These are phyloP conservation scores for Leptoclinus maculatus DNA, from an alignment of 2,797 vertebrate species.

Conservation along the genomic window DNA sequence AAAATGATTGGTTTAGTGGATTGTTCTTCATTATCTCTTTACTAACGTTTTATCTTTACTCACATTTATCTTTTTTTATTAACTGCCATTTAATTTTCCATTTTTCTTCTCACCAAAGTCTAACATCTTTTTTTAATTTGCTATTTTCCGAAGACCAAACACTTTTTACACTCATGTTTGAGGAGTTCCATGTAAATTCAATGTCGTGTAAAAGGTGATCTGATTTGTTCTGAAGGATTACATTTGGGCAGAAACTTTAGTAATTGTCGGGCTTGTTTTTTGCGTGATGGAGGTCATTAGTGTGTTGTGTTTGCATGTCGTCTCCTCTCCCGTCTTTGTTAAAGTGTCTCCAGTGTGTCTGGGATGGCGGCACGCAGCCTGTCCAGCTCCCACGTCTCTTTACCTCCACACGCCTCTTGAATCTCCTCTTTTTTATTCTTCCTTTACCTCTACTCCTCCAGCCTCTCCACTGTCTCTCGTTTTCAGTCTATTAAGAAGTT, in stretches of 20 bases:
- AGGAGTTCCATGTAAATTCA: neutral
- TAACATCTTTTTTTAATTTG: neutral
- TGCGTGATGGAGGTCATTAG: slow-evolving; percentile 63
- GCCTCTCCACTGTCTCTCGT: neutral
- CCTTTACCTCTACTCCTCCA: neutral
- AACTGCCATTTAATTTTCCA: neutral
- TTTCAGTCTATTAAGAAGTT: too few species aligned
- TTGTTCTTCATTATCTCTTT: neutral
- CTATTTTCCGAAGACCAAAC: accelerated
- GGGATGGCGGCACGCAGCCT: slow-evolving; percentile 54
- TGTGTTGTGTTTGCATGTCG: slow-evolving; percentile 50
- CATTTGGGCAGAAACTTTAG: neutral
- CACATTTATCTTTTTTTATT: neutral
- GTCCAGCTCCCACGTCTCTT: slow-evolving; percentile 41
- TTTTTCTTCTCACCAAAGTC: neutral
- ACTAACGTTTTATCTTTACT: neutral
- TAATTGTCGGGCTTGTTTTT: neutral
- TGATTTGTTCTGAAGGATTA: slow-evolving; percentile 49
- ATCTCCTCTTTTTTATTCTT: neutral
- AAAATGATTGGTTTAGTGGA: neutral
- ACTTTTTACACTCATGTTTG: accelerated
- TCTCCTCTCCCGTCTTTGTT: slow-evolving; percentile 60
- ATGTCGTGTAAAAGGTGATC: slow-evolving; percentile 8
- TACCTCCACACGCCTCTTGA: slow-evolving; percentile 18
- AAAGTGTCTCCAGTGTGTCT: slow-evolving; percentile 67